Base-by-base conservation (phyloP, 2,113 vertebrate genomes). In the Rhombomys opimus region DNA sequence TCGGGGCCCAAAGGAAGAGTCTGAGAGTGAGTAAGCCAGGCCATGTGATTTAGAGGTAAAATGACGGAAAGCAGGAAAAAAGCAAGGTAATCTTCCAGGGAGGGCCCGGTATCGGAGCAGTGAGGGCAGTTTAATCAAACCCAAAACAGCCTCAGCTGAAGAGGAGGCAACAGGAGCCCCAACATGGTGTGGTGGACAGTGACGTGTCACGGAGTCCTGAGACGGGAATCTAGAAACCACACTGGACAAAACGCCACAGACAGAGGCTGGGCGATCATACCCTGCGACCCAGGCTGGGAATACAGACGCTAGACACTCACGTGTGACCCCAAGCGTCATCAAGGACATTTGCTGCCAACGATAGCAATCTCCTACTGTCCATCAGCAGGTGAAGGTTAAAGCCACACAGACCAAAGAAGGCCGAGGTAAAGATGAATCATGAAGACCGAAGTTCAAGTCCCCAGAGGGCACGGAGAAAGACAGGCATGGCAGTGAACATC, bases 171-270 rank as follows among this genome's bases (percentile, higher is more conserved):
- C 27, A 57, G 73, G 54, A 22, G 38, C 25, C 46, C 76, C 50
- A 27, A 2, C 2, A 52, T 4, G 1, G 2, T 11, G 12, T 7
- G 1, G 27, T 5, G 22, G 57, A 38, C 2, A 27, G 10, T 20
- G 1, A 41, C 9, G 4, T 10, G 35, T 1, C 12, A 38, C 6
- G 8, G 5, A 18, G 0, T 2, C 57, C 59, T 14, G 1, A 5
- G 41, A 80, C 5, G 23, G 5, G 50, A 23, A 73, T 3, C 17
- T 27, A 35, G 59, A 92, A 70, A 88, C 65, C 41, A 20, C 68
- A 59, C 35, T 1, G 38, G 23, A 54, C 2, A 18, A 9, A 17
- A 65, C 52, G 15, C 6, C n/a, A 46, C 4, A 86, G 57, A 23
- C 0, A 32, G 80, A 46, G 15, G 30, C 4, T n/a, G 27, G 41